Base-by-base conservation (phyloP, 2,888 invertebrate species). In the Ophion costatus region DNA sequence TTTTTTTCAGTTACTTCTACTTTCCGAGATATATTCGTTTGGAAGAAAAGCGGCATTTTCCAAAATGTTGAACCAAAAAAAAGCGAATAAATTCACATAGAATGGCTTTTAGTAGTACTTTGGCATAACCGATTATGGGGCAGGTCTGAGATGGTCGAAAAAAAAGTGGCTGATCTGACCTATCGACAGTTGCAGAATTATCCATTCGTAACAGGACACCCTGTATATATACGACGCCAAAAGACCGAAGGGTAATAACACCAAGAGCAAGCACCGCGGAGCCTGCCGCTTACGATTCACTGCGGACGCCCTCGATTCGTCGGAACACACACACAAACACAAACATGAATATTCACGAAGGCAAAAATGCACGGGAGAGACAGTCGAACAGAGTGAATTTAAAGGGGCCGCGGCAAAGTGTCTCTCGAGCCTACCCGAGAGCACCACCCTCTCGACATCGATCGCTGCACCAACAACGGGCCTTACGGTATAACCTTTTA, bases 301-400 rank as follows among this genome's bases (percentile, higher is more conserved):
- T 67, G 66, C 42, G 57, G 20, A 77, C 61, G 77, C 77, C 67
- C 78, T 70, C 61, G 74, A 66, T 66, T 74, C 57, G 22, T 59
- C 59, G 38, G 63, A 24, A 56, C 69, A 56, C 56, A 38, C 69
- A 59, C 73, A 59, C 22, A 59, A 9, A 20, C 20, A 7, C 22
- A 45, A 45, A 24, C 20, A 71, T 71, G 80, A 76, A 69, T 80
- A 80, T 80, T 71, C 76, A 80, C 69, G 84, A 78, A 73, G 63
- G 42, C 69, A 64, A 74, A 74, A 73, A 66, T 59, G 66, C 66
- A 75, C 11, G 33, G 24, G 76, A 76, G 66, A 45, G 38, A 71
- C 69, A 51, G 38, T 63, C 33, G 69, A 63, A 83, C 73, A 63
- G 51, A 74, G 66, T 63, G 64, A 75, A 70, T 78, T 74, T 69